Evolutionary conservation across 2,888 invertebrate genomes (phyloP), one percentile per base, ranked within the genome.

Genomic region (Ectemnius lituratus): DNA sequence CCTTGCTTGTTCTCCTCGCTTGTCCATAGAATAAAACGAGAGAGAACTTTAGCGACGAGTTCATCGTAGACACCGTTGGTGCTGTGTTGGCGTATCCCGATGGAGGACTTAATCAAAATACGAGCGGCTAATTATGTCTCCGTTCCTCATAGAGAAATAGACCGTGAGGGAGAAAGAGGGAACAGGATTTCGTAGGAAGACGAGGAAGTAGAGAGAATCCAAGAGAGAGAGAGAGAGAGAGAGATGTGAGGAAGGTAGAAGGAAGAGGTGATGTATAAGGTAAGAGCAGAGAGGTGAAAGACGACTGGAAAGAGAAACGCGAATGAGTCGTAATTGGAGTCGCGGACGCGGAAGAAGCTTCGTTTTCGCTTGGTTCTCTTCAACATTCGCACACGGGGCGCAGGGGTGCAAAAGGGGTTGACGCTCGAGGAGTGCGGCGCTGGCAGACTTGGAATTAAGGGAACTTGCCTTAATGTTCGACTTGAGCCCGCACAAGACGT

Each of bases 61-160:
- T 37, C 23, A 23, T 23, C 20, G 47, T 20, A 58, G 18, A 14
- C 52, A 61, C 47, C 49, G 47, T 20, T 28, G 37, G 5, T 13
- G 52, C 14, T 5, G 37, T 58, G 67, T 20, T 37, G 64, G 52
- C 61, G 58, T 56, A 61, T 65, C 73, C 49, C 78, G 70, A 70
- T 67, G 81, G 63, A 72, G 78, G 46, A 67, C 71, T 72, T 75
- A 83, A 82, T 81, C 82, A 79, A 82, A 81, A 79, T 59, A 83
- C 79, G 79, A 79, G 71, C 79, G 58, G 75, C 83, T 82, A 82
- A 83, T 83, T 83, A 83, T 73, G 79, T 81, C 76, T 75, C 70
- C 67, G 61, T 79, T 77, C 70, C 70, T 79, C 59, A 67, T 70
- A 76, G 67, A 62, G 60, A 46, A 47, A 62, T 61, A 46, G 62